These are phyloP conservation scores for Propithecus deckenii DNA, from an alignment of 2,797 vertebrate genomes.

Conservation along the genomic window DNA sequence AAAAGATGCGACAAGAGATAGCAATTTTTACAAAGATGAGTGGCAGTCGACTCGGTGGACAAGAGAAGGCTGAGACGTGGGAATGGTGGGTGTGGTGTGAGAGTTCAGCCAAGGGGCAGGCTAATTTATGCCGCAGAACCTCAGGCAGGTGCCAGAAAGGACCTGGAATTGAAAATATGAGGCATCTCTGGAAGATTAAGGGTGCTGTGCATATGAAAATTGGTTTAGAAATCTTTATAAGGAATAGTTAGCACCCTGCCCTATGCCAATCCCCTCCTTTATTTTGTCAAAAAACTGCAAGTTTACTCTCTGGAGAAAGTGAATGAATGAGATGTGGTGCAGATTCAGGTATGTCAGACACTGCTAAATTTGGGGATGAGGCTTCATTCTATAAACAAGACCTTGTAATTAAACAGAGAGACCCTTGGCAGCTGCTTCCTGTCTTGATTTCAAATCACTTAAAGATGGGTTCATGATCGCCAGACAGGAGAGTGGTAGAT, in stretches of 20 bases:
- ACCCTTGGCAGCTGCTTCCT: background rate
- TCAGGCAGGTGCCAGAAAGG: background rate
- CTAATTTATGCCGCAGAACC: background rate
- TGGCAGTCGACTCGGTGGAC: background rate
- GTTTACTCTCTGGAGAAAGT: background rate
- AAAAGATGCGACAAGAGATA: background rate
- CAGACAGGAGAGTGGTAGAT: background rate
- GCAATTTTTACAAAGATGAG: background rate
- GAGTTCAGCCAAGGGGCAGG: background rate
- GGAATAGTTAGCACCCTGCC: background rate
- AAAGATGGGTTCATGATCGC: background rate
- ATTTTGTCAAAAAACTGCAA: background rate
- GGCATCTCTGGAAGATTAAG: background rate
- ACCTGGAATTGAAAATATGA: background rate
- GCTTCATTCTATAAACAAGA: background rate
- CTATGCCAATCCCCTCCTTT: background rate
- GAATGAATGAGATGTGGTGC: background rate
- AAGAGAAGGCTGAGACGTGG: background rate
- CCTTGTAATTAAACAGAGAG: background rate
- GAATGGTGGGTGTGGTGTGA: background rate
- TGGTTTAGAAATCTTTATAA: background rate
- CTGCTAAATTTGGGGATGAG: background rate
- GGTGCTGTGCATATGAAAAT: background rate
- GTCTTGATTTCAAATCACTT: background rate
- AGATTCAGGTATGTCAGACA: background rate